Evolutionary conservation across 2,797 vertebrate genomes (phyloP).

Genomic region (Oceanodroma leucorhoa): DNA sequence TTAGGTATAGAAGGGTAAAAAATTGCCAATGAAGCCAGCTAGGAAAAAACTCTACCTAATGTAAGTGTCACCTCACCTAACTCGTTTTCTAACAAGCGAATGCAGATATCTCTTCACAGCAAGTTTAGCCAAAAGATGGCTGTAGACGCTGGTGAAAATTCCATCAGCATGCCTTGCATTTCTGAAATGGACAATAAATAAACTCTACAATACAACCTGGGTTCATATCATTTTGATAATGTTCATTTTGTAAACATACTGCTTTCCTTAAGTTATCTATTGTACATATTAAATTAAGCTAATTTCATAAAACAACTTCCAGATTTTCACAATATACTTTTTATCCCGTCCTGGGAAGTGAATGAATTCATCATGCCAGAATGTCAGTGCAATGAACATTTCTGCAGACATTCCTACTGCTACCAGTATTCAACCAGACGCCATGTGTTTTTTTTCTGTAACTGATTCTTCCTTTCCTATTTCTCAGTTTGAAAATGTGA

Average conservation of each 20-base stretch:
- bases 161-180: slow-evolving; percentile 90
- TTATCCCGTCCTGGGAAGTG: neutral
- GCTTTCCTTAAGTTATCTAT: neutral
- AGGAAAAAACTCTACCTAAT: slow-evolving; percentile 28
- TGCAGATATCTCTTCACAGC: slow-evolving; percentile 93
- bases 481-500: neutral
- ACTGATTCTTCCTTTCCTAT: neutral
- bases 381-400: neutral
- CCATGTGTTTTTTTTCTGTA: neutral
- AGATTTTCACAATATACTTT: neutral
- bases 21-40: neutral
- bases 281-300: neutral
- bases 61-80: slow-evolving; percentile 79
- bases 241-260: neutral
- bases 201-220: slow-evolving; percentile 44
- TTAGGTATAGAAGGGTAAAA: slow-evolving; percentile 2
- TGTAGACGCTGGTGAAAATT: slow-evolving; percentile 93
- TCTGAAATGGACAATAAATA: slow-evolving; percentile 76
- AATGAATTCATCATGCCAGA: neutral
- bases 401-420: neutral
- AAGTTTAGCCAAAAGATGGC: slow-evolving; percentile 91
- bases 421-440: neutral
- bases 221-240: neutral
- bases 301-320: neutral
- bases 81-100: slow-evolving; percentile 91